Base-by-base conservation (phyloP, 1,140 invertebrate genomes). In the Pseudomyrmex gracilis region DNA sequence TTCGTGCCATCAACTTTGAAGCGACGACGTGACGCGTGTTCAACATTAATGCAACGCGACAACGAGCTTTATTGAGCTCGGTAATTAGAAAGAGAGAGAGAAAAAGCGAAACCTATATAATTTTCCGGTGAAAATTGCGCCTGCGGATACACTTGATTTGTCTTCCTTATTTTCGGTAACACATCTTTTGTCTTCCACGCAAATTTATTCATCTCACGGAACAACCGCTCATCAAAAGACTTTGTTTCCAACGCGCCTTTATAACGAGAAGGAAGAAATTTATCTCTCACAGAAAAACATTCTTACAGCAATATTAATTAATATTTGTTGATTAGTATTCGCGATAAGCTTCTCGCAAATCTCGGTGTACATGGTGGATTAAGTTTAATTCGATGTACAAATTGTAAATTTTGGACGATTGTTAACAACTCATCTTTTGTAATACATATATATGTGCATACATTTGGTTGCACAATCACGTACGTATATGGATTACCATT, bases 1-100 rank as follows among this genome's bases (percentile, higher is more conserved):
- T 68, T 78, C 43, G 51, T 43, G 15, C 34, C 64, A 78, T 78
- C 34, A 78, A 78, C 10, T n/a, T 68, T 17, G 34, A n/a, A n/a
- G 51, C 34, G 20, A 47, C 34, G 22, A 13, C 20, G 60, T 9
- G 24, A 10, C 2, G 45, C 47, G 51, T 13, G 49, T 68, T 78
- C 22, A 78, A 78, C 24, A 22, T 47, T 77, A 55, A 67, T 12
- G 24, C 47, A 24, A 24, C 47, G 9, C 61, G 17, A 66, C 34
- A 51, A 66, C 60, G 47, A 53, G 20, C 17, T 13, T 47, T 17
- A 43, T 17, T 47, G 9, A 24, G 64, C 17, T 61, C 12, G 58
- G 17, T 22, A 34, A 5, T 71, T 13, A 8, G 22, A 15, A 57
- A 1, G 53, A 8, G n/a, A 57, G 5, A 49, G 45, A n/a, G n/a